Conservation (phyloP, 2,797 vertebrate species). For the Etheostoma perlongum region DNA sequence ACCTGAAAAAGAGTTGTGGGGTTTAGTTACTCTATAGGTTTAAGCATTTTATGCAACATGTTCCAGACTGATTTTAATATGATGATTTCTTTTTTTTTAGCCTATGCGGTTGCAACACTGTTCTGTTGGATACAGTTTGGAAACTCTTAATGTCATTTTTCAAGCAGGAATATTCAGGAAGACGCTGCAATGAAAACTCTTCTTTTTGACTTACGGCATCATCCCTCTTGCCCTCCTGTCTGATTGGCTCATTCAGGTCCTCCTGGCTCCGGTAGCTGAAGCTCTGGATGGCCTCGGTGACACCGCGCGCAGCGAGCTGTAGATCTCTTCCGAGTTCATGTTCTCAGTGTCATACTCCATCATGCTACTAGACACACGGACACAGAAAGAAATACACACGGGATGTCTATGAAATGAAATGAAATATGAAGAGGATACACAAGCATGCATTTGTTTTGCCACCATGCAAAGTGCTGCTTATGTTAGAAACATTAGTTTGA, state of each 20-base stretch:
- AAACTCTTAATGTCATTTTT: neutral
- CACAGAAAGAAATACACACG: slow-evolving; percentile 17
- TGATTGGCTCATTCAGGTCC: slow-evolving; percentile 94
- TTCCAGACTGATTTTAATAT: too few species aligned
- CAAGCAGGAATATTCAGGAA: neutral
- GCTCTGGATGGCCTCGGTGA: slow-evolving; percentile 97
- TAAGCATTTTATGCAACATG: neutral
- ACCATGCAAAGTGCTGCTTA: slow-evolving; percentile 29
- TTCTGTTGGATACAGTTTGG: neutral
- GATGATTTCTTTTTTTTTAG: neutral
- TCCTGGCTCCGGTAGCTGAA: slow-evolving; percentile 98
- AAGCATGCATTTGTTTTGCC: neutral
- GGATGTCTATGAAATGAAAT: too few species aligned
- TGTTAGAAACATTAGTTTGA: neutral
- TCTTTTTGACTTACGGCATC: slow-evolving; percentile 88
- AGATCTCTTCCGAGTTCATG: slow-evolving; percentile 99
- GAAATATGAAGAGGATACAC: neutral
- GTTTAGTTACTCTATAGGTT: neutral
- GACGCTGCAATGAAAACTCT: neutral
- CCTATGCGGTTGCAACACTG: neutral
- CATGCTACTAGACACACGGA: slow-evolving; percentile 85
- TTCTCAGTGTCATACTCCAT: slow-evolving; percentile 98
- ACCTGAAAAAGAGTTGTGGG: too few species aligned
- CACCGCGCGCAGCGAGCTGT: slow-evolving; percentile 97
- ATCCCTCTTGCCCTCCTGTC: slow-evolving; percentile 94